These are phyloP conservation scores for Hippocampus zosterae DNA, from an alignment of 2,113 vertebrate genomes.

Conservation along the genomic window DNA sequence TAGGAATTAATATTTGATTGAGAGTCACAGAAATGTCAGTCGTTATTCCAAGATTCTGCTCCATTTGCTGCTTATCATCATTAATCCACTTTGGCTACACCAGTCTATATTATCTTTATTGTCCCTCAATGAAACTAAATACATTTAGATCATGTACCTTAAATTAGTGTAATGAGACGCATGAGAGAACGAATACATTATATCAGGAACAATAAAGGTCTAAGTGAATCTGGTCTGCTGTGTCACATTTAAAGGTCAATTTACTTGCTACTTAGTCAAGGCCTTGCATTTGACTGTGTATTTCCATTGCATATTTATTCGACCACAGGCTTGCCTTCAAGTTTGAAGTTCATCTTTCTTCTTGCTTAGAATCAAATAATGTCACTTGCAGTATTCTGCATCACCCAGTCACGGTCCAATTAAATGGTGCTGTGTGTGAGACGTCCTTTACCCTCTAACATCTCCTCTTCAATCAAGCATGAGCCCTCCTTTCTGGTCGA, in stretches of 20 bases:
- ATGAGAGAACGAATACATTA: conserved; percentile 1
- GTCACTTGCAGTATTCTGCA: not conserved
- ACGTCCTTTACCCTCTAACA: conserved; percentile 19
- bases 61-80: conserved; percentile 1
- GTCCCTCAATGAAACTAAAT: not conserved
- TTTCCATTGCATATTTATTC: not conserved
- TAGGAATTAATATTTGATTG: not conserved
- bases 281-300: not conserved
- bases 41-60: conserved; percentile 9
- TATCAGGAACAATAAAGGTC: conserved; percentile 1
- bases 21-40: conserved; percentile 3
- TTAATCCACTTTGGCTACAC: not conserved
- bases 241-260: conserved; percentile 9
- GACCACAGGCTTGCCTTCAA: conserved; percentile 1
- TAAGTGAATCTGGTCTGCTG: not conserved
- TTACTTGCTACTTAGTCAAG: conserved; percentile 6
- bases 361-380: conserved; percentile 41
- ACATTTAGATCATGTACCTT: not conserved
- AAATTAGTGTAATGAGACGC: conserved; percentile 4
- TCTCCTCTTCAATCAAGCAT: conserved; percentile 55
- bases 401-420: not conserved
- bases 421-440: too few relatives aligned
- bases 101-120: not conserved
- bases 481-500: conserved; percentile 47
- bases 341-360: conserved; percentile 14